Base-by-base conservation (phyloP, 2,888 invertebrate species). In the Drosophila peninsularis region DNA sequence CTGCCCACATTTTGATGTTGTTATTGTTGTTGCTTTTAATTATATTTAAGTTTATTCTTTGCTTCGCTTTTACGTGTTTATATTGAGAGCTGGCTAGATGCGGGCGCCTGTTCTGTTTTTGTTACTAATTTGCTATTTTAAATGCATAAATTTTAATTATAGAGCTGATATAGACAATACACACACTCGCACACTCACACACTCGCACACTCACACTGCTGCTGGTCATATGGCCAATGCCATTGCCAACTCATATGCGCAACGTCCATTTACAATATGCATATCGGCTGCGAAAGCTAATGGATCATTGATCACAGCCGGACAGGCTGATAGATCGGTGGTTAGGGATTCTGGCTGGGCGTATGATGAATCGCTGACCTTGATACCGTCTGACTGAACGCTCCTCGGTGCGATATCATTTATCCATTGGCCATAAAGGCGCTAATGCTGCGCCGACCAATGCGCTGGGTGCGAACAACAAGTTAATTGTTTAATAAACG, bases 101-200 rank as follows among this genome's bases (percentile, higher is more conserved):
- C 63, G 71, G 42, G 64, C 71, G 67, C 65, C 62, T 77, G 71
- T 64, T 73, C 77, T 81, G 77, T 80, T 83, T 87, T 84, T 84
- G 68, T 75, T 83, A 60, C 80, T 82, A 81, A 81, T 86, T 82
- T 71, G 78, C 77, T 82, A 74, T 88, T 85, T 77, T 65, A 79
- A 82, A 81, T 88, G 77, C 78, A 80, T 83, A 86, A 80, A 86
- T 82, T 88, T 88, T 88, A 88, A 85, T 85, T 86, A 83, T 83
- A 71, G 68, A 75, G 68, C 73, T 65, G 58, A 75, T 62, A 78
- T 24, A 50, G 27, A 61, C 62, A 71, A 65, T 14, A 11, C 45
- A 21, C 17, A 30, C 11, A 32, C n/a, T n/a, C n/a, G n/a, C 6
- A 14, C 32, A 19, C 5, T 1, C 13, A n/a, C 24, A 24, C 24